Conservation (phyloP, 1,140 invertebrate genomes). For the Archivesica marissinica region DNA sequence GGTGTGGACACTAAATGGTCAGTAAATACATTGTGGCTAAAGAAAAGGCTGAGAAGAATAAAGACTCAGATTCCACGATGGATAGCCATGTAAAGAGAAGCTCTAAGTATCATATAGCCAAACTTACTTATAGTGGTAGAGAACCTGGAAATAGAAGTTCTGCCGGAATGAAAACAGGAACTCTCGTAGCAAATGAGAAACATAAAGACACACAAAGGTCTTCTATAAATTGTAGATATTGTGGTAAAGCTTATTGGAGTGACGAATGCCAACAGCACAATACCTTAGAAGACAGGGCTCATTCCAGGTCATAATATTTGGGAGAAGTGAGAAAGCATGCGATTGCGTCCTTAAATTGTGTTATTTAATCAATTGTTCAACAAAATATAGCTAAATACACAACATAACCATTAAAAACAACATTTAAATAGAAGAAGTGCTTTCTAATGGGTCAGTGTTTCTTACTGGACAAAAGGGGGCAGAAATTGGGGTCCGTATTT, state of each 20-base stretch:
- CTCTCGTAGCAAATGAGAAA: background rate
- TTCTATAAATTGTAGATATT: constrained; percentile 21
- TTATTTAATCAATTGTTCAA: no score
- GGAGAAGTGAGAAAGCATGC: no score
- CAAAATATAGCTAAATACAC: no score
- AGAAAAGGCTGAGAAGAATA: no score
- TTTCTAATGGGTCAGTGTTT: no score
- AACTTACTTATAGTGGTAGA: background rate
- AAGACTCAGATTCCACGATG: background rate
- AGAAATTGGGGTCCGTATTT: no score
- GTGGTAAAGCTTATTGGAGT: background rate
- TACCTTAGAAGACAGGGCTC: background rate
- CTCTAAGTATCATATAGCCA: background rate
- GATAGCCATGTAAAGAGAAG: background rate
- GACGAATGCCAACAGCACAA: constrained; percentile 13
- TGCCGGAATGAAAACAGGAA: background rate
- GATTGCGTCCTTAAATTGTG: no score
- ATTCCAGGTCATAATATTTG: no score
- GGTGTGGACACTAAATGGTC: constrained; percentile 37
- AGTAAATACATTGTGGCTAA: background rate
- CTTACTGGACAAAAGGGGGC: no score
- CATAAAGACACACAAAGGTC: background rate
- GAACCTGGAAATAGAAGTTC: background rate
- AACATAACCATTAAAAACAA: no score
- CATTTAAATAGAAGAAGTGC: no score